phyloP scores from a whole-genome alignment of 2,113 vertebrate species.

The Ammodytes marinus region DNA sequence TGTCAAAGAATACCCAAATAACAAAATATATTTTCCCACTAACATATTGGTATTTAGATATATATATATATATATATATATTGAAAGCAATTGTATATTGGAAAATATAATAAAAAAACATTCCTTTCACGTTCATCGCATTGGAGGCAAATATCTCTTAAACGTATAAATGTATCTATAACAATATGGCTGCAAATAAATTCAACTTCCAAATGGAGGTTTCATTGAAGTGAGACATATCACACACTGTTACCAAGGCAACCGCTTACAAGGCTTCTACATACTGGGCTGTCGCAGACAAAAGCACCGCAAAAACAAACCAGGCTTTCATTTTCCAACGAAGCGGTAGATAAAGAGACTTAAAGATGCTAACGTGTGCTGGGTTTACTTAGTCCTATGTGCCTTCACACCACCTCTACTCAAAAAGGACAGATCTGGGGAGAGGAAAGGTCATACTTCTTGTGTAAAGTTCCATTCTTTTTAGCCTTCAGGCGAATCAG shows the following conservation, averaged over 20 bases:
- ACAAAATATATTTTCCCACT: not conserved
- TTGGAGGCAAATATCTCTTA: not conserved
- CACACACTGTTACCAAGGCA: conserved; percentile 59
- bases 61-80: too few species aligned
- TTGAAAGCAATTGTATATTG: too few species aligned
- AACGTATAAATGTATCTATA: not conserved
- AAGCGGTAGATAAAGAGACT: too few species aligned
- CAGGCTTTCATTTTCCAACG: not conserved
- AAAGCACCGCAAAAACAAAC: conserved; percentile 17
- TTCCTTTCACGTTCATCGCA: not conserved
- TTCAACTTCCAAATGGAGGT: not conserved
- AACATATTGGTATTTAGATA: not conserved
- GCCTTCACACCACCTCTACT: not conserved
- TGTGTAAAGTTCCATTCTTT: not conserved
- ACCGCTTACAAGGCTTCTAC: conserved; percentile 49
- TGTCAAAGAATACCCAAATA: not conserved
- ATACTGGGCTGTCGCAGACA: not conserved
- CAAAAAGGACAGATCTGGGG: not conserved
- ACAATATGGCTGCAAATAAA: not conserved
- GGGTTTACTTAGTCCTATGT: not conserved
- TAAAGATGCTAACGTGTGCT: not conserved
- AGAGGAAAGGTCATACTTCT: too few species aligned
- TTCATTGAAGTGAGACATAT: conserved; percentile 40
- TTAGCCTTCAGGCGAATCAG: not conserved
- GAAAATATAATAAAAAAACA: too few species aligned